Conservation (phyloP, 2,888 invertebrate species). For the Tetranychus piercei region DNA sequence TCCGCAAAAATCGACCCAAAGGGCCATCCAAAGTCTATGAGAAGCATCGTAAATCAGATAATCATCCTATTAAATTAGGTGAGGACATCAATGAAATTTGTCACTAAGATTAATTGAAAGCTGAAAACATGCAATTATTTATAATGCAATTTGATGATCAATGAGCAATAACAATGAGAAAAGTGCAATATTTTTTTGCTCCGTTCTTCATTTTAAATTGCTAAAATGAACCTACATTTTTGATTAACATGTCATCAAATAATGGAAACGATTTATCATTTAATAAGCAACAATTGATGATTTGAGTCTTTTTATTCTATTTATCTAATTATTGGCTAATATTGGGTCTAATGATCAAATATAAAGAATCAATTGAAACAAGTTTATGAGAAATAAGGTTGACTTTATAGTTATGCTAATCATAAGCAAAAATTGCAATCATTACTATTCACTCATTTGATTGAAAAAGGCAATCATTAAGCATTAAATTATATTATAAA, state of each 20-base stretch:
- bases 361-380: not conserved
- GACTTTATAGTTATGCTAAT: not conserved
- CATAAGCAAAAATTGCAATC: not conserved
- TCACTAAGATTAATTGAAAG: not conserved
- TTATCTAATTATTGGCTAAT: not conserved
- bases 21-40: not conserved
- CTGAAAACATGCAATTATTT: too few species aligned
- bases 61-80: constrained; percentile 7
- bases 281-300: not conserved
- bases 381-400: not conserved
- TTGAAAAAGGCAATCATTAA: not conserved
- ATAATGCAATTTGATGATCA: too few species aligned
- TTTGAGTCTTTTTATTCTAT: not conserved
- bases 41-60: not conserved
- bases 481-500: not conserved
- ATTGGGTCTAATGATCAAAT: not conserved
- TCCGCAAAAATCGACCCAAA: constrained; percentile 36
- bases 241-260: not conserved
- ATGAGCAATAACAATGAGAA: too few species aligned
- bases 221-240: not conserved
- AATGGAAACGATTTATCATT: not conserved
- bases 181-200: too few species aligned
- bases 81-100: not conserved
- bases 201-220: too few species aligned
- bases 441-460: not conserved